Conservation (phyloP, 1,140 invertebrate species). For the Drosophila yakuba region DNA sequence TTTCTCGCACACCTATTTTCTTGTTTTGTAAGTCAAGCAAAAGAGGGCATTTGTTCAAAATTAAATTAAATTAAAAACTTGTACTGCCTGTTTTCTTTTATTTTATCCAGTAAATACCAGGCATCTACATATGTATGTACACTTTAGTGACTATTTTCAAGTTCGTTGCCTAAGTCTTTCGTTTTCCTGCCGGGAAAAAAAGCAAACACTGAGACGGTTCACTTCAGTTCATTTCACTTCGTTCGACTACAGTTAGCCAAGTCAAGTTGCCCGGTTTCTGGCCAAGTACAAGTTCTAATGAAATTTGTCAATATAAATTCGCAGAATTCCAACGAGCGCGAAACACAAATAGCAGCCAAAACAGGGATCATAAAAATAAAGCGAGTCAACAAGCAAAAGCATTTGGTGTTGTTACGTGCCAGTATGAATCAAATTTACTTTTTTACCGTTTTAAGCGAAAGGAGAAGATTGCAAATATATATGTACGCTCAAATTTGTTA, state of each 20-base stretch:
- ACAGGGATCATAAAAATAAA: constrained; percentile 48
- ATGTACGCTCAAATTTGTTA: constrained; percentile 17
- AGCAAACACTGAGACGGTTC: constrained; percentile 44
- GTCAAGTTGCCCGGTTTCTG: constrained; percentile 16
- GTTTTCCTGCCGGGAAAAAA: constrained; percentile 21
- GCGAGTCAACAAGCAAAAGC: constrained; percentile 50
- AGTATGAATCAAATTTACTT: constrained; percentile 81
- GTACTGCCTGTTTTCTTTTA: too few relatives aligned
- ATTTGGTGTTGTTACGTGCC: constrained; percentile 46
- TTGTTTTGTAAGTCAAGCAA: not conserved
- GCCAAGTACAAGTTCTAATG: constrained; percentile 74
- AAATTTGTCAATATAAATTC: constrained; percentile 81
- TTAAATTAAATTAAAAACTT: too few relatives aligned
- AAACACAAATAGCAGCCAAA: constrained; percentile 19
- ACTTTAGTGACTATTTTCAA: constrained; percentile 20
- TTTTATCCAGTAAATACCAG: too few relatives aligned
- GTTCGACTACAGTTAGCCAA: constrained; percentile 68
- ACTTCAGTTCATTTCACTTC: constrained; percentile 63
- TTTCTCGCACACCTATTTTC: not conserved
- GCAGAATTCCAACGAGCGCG: constrained; percentile 67
- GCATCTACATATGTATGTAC: too few relatives aligned
- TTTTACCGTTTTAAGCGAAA: constrained; percentile 84
- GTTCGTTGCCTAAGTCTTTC: constrained; percentile 77
- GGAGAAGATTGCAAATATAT: constrained; percentile 55
- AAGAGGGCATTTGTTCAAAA: too few relatives aligned